A percentile compares a stretch with the other conserved stretches of the same genome.
Evolutionary conservation across 2,888 invertebrate species (phyloP).

Genomic region (Nemurella pictetii): DNA sequence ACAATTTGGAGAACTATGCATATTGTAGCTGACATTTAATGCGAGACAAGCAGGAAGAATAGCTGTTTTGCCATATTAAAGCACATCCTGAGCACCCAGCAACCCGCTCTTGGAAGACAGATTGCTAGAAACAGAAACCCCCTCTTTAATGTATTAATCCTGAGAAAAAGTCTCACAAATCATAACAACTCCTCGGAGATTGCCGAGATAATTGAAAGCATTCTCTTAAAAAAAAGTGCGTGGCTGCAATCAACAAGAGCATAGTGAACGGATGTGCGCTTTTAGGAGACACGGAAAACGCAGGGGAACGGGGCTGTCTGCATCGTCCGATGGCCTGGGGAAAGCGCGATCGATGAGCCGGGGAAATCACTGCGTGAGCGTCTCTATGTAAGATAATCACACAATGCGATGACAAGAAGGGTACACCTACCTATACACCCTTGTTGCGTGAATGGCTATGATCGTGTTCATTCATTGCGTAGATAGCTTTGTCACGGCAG

Average conservation of each 20-base stretch:
- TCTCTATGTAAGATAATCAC: not conserved
- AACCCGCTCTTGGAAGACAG: not conserved
- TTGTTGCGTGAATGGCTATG: not conserved
- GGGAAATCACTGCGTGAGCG: not conserved
- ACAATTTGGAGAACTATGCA: not conserved
- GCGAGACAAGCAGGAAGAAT: not conserved
- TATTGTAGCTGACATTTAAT: not conserved
- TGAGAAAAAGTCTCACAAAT: not conserved
- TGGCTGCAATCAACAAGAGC: not conserved
- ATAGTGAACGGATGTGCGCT: not conserved
- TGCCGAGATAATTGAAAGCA: not conserved
- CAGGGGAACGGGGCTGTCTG: not conserved
- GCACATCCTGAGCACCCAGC: not conserved
- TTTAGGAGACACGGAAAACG: not conserved
- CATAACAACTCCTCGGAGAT: not conserved
- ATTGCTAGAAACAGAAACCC: not conserved
- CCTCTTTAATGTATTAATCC: not conserved
- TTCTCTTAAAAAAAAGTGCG: not conserved
- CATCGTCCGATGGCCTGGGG: no score
- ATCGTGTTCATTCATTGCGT: not conserved
- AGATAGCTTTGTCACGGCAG: not conserved
- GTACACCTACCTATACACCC: not conserved
- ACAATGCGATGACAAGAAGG: not conserved
- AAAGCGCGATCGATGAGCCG: not conserved
- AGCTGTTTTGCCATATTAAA: not conserved